Evolutionary conservation across 2,888 invertebrate genomes (phyloP).

Genomic region (Nymphalis polychloros): DNA sequence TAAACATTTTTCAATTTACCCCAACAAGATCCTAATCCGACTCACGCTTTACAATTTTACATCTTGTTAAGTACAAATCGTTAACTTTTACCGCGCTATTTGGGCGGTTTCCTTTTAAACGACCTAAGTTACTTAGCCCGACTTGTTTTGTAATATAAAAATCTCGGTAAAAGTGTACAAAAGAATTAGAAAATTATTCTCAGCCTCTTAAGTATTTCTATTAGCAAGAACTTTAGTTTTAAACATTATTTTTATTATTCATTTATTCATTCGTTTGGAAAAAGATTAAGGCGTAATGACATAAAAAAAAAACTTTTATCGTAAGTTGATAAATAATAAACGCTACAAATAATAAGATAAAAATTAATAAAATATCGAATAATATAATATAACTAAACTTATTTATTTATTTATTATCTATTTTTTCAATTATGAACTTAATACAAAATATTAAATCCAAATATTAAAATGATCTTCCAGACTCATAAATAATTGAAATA

Average conservation of each 20-base stretch:
- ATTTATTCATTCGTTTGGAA: too few species aligned
- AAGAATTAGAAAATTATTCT: constrained; percentile 1
- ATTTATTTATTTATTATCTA: too few species aligned
- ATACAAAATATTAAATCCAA: not conserved
- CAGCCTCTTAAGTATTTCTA: not conserved
- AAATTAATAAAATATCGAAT: too few species aligned
- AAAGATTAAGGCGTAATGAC: too few species aligned
- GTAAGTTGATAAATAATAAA: too few species aligned
- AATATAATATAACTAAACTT: too few species aligned
- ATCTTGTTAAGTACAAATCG: constrained; percentile 55
- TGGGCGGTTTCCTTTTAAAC: constrained; percentile 44
- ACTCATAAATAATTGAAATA: not conserved
- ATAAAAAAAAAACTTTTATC: too few species aligned
- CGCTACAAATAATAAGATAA: too few species aligned
- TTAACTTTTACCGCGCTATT: constrained; percentile 64
- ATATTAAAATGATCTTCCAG: not conserved
- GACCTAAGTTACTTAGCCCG: constrained; percentile 40
- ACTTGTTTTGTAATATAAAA: constrained; percentile 34
- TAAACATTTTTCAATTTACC: too few species aligned
- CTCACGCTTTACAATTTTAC: constrained; percentile 40
- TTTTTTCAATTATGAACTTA: too few species aligned
- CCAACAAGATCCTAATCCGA: constrained; percentile 11
- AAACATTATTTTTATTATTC: too few species aligned
- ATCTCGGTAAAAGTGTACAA: constrained; percentile 19
- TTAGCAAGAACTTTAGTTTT: not conserved